Conservation (phyloP, 2,113 vertebrate species). For the Lutjanus erythropterus region DNA sequence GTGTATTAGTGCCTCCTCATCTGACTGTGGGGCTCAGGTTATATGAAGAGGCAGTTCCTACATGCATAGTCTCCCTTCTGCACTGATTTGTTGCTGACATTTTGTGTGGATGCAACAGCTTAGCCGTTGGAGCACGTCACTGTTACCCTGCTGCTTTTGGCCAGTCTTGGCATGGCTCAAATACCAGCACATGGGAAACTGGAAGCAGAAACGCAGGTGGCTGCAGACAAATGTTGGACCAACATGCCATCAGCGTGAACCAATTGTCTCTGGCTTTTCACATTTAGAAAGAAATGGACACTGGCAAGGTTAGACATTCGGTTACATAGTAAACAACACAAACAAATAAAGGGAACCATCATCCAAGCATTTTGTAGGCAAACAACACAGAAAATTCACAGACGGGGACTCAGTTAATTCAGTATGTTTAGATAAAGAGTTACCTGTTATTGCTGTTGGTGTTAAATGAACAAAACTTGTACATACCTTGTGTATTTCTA, state of each 20-base stretch:
- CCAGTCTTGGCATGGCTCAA: constrained; percentile 44
- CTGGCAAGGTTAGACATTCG: neutral
- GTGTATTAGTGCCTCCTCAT: neutral
- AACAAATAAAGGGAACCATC: neutral
- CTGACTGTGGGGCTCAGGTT: neutral
- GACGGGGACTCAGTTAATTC: neutral
- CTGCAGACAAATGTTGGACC: constrained; percentile 47
- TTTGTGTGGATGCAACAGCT: constrained; percentile 47
- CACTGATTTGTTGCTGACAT: constrained; percentile 44
- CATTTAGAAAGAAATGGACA: constrained; percentile 13
- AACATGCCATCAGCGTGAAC: constrained; percentile 28
- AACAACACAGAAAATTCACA: neutral
- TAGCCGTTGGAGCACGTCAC: constrained; percentile 38
- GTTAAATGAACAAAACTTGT: neutral
- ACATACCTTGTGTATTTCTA: neutral
- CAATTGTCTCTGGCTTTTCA: constrained; percentile 33
- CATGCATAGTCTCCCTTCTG: neutral
- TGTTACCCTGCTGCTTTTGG: constrained; percentile 52
- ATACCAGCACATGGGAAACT: constrained; percentile 50
- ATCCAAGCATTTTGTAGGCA: neutral
- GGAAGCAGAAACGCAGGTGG: constrained; percentile 60
- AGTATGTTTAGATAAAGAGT: neutral
- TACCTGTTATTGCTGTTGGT: neutral
- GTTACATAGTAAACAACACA: neutral
- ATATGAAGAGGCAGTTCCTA: neutral